These are phyloP conservation scores for Hipposideros armiger DNA, from an alignment of 2,113 vertebrate genomes.

Conservation along the genomic window DNA sequence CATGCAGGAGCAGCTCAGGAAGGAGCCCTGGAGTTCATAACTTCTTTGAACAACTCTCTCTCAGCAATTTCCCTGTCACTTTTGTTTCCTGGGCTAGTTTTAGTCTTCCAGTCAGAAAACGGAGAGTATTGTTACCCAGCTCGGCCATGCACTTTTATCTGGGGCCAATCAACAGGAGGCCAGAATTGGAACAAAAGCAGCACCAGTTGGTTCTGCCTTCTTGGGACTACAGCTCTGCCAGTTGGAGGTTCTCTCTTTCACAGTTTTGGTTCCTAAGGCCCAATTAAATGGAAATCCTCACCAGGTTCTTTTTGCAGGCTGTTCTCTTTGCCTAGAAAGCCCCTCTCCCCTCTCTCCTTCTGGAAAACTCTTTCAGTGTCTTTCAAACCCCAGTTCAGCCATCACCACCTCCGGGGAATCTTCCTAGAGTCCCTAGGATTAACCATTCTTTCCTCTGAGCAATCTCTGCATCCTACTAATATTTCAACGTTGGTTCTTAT, in stretches of 20 bases:
- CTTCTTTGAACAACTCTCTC: background rate
- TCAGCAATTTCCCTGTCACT: background rate
- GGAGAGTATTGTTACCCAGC: background rate
- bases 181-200: background rate
- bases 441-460: background rate
- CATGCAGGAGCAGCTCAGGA: background rate
- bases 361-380: background rate
- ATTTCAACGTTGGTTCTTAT: background rate
- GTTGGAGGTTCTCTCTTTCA: background rate
- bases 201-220: background rate
- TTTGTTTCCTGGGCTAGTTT: background rate
- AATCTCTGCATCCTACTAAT: background rate
- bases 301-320: background rate
- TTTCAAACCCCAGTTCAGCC: background rate
- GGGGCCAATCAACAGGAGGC: background rate
- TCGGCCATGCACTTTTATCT: background rate
- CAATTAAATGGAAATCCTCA: background rate
- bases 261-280: background rate
- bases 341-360: background rate
- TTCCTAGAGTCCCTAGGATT: background rate
- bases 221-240: background rate
- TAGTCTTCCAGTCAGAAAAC: background rate
- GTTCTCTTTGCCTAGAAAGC: background rate
- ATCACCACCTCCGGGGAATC: background rate
- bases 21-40: background rate